A percentile compares a stretch with the other conserved stretches of the same genome.
Conservation (phyloP, 92 coral and sea anemone species). For the Ricordea florida region DNA sequence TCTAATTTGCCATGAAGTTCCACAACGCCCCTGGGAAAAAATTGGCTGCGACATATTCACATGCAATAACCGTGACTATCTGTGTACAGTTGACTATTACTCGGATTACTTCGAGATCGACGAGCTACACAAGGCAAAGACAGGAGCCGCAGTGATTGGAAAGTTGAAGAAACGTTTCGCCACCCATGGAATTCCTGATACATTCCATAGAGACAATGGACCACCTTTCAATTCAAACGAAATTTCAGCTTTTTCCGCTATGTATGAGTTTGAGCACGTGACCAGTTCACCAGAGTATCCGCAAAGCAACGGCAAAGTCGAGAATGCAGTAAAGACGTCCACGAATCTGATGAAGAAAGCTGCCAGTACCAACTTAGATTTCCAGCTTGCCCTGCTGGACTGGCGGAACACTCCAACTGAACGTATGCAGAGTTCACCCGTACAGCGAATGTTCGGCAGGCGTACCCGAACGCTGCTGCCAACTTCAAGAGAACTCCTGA, state of each 20-base stretch:
- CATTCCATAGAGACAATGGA: constrained; percentile 38
- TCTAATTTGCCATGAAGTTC: constrained; percentile 32
- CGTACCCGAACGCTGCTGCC: constrained; percentile 28
- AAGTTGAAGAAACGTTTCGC: constrained; percentile 43
- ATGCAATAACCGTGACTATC: constrained; percentile 12
- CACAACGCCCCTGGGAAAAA: constrained; percentile 41
- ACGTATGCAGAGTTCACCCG: constrained; percentile 19
- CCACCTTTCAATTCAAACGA: constrained; percentile 25
- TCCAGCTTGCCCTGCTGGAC: constrained; percentile 19
- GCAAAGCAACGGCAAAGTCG: constrained; percentile 41
- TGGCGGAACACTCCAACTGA: constrained; percentile 20
- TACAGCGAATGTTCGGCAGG: constrained; percentile 23
- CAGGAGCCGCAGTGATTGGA: constrained; percentile 27
- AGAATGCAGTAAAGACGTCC: constrained; percentile 36
- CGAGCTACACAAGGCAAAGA: constrained; percentile 32
- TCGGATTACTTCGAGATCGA: constrained; percentile 42
- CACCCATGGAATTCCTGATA: constrained; percentile 49
- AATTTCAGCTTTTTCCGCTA: constrained; percentile 18
- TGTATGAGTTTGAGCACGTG: constrained; percentile 40
- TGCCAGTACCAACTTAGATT: constrained; percentile 1
- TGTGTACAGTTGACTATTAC: constrained; percentile 46
- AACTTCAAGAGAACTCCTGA: constrained; percentile 9
- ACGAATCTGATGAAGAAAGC: constrained; percentile 20
- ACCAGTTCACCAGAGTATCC: constrained; percentile 55
- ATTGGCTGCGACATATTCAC: constrained; percentile 52